Base-by-base conservation (phyloP, 2,113 vertebrate genomes). In the Cyanoderma ruficeps region DNA sequence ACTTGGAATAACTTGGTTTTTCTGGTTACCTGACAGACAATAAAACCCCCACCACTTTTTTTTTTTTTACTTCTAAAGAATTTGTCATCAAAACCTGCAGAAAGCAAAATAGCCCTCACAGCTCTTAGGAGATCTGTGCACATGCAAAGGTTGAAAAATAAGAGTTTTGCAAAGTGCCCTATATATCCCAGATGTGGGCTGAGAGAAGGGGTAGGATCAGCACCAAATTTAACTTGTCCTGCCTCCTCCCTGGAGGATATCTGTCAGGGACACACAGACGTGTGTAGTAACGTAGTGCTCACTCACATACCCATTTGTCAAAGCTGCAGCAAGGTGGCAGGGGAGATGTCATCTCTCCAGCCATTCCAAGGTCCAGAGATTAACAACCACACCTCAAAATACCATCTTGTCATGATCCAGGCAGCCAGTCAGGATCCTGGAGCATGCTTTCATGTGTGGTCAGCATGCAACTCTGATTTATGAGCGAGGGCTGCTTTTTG, bases 391-490 rank as follows among this genome's bases (percentile, higher is more conserved):
- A 59, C 67, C 88, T 94, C 80, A 71, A 88, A 93, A 90, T 19
- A 31, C 55, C 63, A 61, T 49, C 57, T 22, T 69, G 37, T 56
- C 4, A 1, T 41, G 56, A 82, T 52, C 56, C 0, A 2, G 89
- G 60, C 80, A 84, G 89, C 33, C 28, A 68, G 52, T 80, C 49
- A 83, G 77, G 80, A 84, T 74, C 49, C 70, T 75, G 56, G 79
- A 75, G 37, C 56, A 42, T 15, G 28, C 49, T 92, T 76, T 86
- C 87, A 44, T 75, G 68, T 75, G 90, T 63, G 76, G 71, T 75
- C 90, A 96, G 63, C 78, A 15, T 64, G 71, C 56, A 81, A 1
- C 41, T 50, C 72, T 84, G 70, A 75, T 93, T 94, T 95, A 92
- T 8, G 81, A 91, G 59, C 0, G 0, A 86, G 75, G 47, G 64